Base-by-base conservation (phyloP, 2,888 invertebrate species). In the Cheilosia scutellata region DNA sequence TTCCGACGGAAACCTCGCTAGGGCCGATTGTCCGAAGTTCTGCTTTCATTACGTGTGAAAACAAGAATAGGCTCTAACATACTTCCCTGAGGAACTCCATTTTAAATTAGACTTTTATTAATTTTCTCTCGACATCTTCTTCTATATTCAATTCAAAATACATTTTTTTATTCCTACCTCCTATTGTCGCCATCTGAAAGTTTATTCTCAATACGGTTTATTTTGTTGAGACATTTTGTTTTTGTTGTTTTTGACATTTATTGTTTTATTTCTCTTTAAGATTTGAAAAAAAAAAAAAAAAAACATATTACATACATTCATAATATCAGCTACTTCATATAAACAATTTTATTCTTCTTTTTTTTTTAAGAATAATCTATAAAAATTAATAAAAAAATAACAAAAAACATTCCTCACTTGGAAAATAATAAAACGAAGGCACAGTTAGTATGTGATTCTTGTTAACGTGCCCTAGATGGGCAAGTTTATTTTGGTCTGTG, bases 371-470 rank as follows among this genome's bases (percentile, higher is more conserved):
- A 82, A 71, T 42, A 51, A 82, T 58, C 20, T 71, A 83, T 66
- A 77, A 65, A 72, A 78, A 57, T 25, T 47, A 68, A 55, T 49
- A 16, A 53, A 53, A 33, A 42, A 40, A 1, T 20, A 57, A 75
- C 58, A 66, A 60, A 58, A 58, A 66, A 63, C 9, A 62, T 33
- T 55, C 29, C 11, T 44, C 31, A 42, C 7, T n/a, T 6, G 44
- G 25, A 57, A 71, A 57, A 25, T 65, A 53, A 47, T 9, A 70
- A 84, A 84, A 71, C 62, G 31, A 84, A 84, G 84, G 84, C 84
- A 84, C 84, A 84, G 58, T 79, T 75, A 79, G 53, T 63, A 75
- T 79, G 60, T 60, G 70, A 58, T 80, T 84, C 57, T 70, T 53
- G 75, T 66, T 84, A 33, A 75, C 55, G 13, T 42, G 31, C 68